Conservation (phyloP, 2,113 vertebrate species). For the Lamprotornis superbus region DNA sequence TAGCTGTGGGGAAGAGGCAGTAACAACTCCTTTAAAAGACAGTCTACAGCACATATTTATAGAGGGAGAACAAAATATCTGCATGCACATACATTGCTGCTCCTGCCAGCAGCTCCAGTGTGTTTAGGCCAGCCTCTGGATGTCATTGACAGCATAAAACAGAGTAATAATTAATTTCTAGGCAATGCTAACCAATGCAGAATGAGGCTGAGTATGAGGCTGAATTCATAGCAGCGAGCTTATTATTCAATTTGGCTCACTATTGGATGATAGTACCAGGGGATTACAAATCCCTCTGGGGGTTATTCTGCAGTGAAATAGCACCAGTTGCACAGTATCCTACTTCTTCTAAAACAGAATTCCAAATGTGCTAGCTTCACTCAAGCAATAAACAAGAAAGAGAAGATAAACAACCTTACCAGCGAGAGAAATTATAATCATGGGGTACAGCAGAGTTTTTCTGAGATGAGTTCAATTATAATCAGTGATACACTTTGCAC, state of each 20-base stretch:
- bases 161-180: conserved; percentile 27
- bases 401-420: background rate
- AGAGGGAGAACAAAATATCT: background rate
- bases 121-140: background rate
- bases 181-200: background rate
- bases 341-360: background rate
- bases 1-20: background rate
- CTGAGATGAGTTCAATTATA: background rate
- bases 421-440: background rate
- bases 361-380: background rate
- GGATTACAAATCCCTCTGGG: conserved; percentile 38
- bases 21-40: background rate
- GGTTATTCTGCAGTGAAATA: conserved; percentile 7
- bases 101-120: accelerated
- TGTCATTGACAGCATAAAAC: background rate
- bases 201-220: background rate
- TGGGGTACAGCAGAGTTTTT: accelerated
- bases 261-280: background rate
- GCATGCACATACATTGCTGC: background rate
- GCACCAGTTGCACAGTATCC: conserved; percentile 9
- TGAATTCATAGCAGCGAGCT: background rate
- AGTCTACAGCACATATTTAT: background rate
- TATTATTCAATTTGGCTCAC: conserved; percentile 24
- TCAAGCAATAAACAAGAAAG: conserved; percentile 27
- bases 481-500: background rate